Evolutionary conservation across 2,113 vertebrate genomes (phyloP).

Genomic region (Urocynchramus pylzowi): DNA sequence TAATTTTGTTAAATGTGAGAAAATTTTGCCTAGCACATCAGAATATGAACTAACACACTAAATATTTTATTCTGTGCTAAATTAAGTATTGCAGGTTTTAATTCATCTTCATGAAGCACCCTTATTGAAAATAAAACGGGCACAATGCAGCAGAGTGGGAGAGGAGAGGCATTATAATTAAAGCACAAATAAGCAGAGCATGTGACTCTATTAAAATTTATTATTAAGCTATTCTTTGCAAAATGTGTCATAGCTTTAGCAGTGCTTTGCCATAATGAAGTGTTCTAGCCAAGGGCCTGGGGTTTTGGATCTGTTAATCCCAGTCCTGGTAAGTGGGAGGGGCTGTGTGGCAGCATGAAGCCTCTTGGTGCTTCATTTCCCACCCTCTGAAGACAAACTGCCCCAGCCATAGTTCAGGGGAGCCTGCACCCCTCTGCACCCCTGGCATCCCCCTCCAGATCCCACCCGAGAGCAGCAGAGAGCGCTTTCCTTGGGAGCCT

Average conservation of each 20-base stretch:
- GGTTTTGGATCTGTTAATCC: background rate
- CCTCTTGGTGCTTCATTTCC: rapidly evolving
- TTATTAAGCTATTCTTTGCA: background rate
- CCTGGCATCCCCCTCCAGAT: rapidly evolving
- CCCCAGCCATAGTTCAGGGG: rapidly evolving
- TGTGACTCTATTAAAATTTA: background rate
- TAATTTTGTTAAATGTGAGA: background rate
- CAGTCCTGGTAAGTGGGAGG: too few relatives aligned
- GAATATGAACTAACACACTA: background rate
- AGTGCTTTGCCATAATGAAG: background rate
- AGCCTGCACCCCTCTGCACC: background rate
- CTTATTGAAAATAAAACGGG: background rate
- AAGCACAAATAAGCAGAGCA: background rate
- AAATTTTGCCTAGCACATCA: background rate
- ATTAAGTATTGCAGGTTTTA: background rate
- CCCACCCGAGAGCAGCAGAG: background rate
- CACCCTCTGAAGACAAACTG: too few relatives aligned
- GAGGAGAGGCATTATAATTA: background rate
- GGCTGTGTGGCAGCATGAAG: background rate
- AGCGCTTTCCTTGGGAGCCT: background rate
- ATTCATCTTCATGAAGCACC: background rate
- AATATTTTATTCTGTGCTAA: slow-evolving; percentile 19
- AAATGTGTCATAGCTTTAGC: background rate
- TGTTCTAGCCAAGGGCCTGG: background rate
- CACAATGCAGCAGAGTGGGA: background rate